Base-by-base conservation (phyloP, 2,888 invertebrate species). In the Linnaemya vulpina region DNA sequence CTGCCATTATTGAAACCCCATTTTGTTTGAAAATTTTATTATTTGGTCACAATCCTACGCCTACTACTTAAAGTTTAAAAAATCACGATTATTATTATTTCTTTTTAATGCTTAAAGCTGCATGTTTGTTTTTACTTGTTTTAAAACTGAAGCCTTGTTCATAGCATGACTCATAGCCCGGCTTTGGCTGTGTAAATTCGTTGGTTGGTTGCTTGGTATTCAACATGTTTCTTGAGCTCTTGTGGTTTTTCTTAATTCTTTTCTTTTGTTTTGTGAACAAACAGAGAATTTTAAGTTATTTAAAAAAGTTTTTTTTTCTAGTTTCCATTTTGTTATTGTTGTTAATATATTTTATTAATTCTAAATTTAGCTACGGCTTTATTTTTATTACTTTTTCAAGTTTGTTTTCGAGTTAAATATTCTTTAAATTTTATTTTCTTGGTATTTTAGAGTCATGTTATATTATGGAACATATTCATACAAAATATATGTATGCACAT, bases 181-280 rank as follows among this genome's bases (percentile, higher is more conserved):
- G 49, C 11, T 68, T 71, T 43, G 60, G 43, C 22, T 53, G 38
- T n/a, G 22, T 43, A 30, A 17, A 65, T n/a, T 65, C 22, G 25
- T 53, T 79, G 43, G 75, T 20, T 67, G 49, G n/a, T 49, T 82
- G 60, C 25, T 78, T 84, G 70, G 84, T 84, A 84, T 84, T 79
- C 79, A 84, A 43, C 71, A 76, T 51, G 60, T 60, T 76, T 67
- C 58, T 65, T 68, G 60, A 58, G 55, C 65, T 83, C 17, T 58
- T 83, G 20, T 49, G n/a, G 22, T 40, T 17, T 68, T 70, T 46
- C 20, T 67, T 35, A 13, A 40, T 40, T 40, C 9, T 40, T 8
- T 17, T 49, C 35, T 20, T 35, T 80, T 62, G 7, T 46, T 25
- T 35, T 53, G 2, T 53, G 53, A 13, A 73, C 67, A 76, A 20